Evolutionary conservation across 2,888 invertebrate species (phyloP).

Genomic region (Drosophila austrosaltans): DNA sequence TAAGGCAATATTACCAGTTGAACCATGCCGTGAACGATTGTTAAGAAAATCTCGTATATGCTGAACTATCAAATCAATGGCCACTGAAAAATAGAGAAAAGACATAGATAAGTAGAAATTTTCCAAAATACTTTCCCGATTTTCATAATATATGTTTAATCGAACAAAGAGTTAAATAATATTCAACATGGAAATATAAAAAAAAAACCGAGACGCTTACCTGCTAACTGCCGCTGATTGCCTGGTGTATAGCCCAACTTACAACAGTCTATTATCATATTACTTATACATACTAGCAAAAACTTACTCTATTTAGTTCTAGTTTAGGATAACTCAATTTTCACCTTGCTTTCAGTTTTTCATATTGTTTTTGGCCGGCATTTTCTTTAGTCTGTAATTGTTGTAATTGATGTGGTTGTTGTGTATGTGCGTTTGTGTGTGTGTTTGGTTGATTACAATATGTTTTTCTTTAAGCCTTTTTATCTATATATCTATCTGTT

Average conservation of each 20-base stretch:
- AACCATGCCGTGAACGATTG: slow-evolving; percentile 83
- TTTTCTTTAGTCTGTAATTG: not conserved
- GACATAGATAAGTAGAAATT: slow-evolving; percentile 4
- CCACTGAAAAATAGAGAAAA: slow-evolving; percentile 88
- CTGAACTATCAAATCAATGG: slow-evolving; percentile 98
- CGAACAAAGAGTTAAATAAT: not conserved
- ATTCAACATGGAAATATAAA: not conserved
- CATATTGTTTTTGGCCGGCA: not conserved
- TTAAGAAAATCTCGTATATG: slow-evolving; percentile 96
- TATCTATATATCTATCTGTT: not conserved
- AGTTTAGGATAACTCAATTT: not conserved
- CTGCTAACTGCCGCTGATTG: not conserved
- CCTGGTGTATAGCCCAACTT: not conserved
- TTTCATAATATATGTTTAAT: not conserved
- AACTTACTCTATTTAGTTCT: slow-evolving; percentile 8
- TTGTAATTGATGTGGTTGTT: not conserved
- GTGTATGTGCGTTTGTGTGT: not conserved
- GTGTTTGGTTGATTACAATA: not conserved
- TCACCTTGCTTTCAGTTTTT: not conserved
- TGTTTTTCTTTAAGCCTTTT: not conserved
- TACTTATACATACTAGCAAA: slow-evolving; percentile 2
- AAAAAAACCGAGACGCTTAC: not conserved
- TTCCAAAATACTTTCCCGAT: not conserved
- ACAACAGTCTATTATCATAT: not conserved
- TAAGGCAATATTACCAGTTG: slow-evolving; percentile 77